phyloP scores from a whole-genome alignment of 2,113 vertebrate genomes.

The Setophaga coronata region DNA sequence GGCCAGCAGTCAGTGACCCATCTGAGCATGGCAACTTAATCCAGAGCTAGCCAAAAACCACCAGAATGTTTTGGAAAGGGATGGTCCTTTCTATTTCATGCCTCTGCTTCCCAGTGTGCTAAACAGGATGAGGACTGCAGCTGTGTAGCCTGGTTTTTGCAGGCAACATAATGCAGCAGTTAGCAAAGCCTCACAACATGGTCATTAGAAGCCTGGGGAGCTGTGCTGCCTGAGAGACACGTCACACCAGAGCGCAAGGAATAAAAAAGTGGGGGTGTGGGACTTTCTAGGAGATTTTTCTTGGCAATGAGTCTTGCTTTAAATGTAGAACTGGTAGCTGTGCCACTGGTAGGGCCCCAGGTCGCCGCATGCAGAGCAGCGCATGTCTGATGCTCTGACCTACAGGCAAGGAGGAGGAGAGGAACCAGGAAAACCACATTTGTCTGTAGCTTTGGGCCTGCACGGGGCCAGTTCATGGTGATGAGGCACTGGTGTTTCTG shows the following conservation, averaged over 20 bases:
- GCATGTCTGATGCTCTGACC: slow-evolving; percentile 32
- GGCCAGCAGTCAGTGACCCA: not conserved
- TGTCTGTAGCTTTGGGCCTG: not conserved
- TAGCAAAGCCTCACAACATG: not conserved
- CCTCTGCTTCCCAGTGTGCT: not conserved
- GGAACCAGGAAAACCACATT: not conserved
- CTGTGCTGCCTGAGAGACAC: not conserved
- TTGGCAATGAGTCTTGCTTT: not conserved
- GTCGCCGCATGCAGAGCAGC: accelerated
- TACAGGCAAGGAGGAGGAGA: not conserved
- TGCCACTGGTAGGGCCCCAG: not conserved
- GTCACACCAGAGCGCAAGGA: not conserved
- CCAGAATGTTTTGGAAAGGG: not conserved
- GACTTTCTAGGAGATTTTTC: not conserved
- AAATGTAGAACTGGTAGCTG: not conserved
- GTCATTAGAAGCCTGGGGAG: not conserved
- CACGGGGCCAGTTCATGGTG: not conserved
- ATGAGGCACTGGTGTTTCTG: slow-evolving; percentile 18
- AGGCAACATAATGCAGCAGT: not conserved
- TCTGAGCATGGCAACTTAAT: not conserved
- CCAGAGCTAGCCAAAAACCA: not conserved
- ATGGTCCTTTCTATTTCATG: not conserved
- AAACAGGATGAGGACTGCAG: not conserved
- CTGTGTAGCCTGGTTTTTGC: not conserved
- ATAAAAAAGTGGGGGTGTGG: not conserved